Evolutionary conservation across 92 coral and sea anemone species (phyloP).

Genomic region (Diadumene lineata): DNA sequence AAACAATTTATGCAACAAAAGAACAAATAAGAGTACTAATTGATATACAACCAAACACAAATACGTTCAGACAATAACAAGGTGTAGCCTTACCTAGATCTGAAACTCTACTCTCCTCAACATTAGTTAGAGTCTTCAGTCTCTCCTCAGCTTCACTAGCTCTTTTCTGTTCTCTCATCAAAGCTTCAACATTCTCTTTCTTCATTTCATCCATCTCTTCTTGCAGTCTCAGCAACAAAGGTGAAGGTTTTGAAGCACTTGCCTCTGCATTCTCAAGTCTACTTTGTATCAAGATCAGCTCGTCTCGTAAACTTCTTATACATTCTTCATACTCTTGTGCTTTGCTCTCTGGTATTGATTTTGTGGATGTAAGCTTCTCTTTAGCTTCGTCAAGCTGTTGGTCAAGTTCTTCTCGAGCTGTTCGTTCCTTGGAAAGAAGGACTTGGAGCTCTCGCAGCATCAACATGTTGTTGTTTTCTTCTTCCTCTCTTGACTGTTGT

Average conservation of each 20-base stretch:
- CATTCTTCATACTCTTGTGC: constrained; percentile 67
- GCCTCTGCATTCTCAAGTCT: constrained; percentile 69
- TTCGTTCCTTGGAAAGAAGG: constrained; percentile 84
- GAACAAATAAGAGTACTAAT: no score
- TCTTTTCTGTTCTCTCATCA: constrained; percentile 79
- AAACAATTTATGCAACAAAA: no score
- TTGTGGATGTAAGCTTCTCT: constrained; percentile 49
- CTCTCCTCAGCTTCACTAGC: constrained; percentile 95
- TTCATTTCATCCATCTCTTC: constrained; percentile 88
- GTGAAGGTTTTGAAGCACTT: constrained; percentile 74
- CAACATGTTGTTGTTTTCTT: constrained; percentile 86
- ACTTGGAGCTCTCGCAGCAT: constrained; percentile 93
- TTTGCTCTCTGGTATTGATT: constrained; percentile 65
- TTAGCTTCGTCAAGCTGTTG: constrained; percentile 85
- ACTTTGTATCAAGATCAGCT: constrained; percentile 49
- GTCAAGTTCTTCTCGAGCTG: constrained; percentile 84
- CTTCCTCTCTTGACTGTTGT: constrained; percentile 91
- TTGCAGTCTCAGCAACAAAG: constrained; percentile 74
- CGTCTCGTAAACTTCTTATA: constrained; percentile 55
- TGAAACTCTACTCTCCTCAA: constrained; percentile 91
- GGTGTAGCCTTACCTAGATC: constrained; percentile 71
- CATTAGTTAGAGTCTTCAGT: constrained; percentile 73
- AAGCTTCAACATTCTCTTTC: constrained; percentile 74
- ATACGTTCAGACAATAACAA: background rate
- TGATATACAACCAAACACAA: no score